Evolutionary conservation across 92 coral and sea anemone genomes (phyloP).

Genomic region (Phymanthus crucifer): DNA sequence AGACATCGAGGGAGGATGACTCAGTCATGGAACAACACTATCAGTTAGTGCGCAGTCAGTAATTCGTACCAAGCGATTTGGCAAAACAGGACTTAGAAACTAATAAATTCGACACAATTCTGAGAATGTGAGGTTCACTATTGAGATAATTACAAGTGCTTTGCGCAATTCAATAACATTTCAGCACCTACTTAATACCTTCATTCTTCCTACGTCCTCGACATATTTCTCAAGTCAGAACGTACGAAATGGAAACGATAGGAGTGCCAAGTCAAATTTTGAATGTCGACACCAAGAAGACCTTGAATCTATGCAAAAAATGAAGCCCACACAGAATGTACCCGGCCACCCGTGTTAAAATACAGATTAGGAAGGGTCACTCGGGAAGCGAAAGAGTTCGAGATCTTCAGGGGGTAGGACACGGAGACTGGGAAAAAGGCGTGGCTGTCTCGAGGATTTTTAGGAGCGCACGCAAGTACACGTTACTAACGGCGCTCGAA

Average conservation of each 20-base stretch:
- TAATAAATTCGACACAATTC: not conserved
- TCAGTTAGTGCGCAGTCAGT: not conserved
- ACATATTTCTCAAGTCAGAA: constrained; percentile 23
- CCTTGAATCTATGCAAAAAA: constrained; percentile 1
- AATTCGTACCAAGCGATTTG: not conserved
- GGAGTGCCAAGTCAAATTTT: constrained; percentile 15
- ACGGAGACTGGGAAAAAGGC: not conserved
- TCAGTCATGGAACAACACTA: not conserved
- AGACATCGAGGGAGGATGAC: not conserved
- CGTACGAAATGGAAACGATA: not conserved
- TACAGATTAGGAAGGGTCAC: not conserved
- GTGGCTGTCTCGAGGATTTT: not conserved
- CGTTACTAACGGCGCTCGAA: not conserved
- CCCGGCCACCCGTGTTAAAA: not conserved
- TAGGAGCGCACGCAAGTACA: not conserved
- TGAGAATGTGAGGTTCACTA: constrained; percentile 13
- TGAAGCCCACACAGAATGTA: constrained; percentile 7
- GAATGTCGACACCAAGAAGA: constrained; percentile 19
- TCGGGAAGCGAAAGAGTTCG: not conserved
- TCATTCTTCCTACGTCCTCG: constrained; percentile 24
- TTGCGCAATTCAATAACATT: constrained; percentile 16
- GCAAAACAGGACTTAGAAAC: not conserved
- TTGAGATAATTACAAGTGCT: constrained; percentile 30
- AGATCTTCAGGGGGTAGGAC: not conserved
- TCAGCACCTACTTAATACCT: constrained; percentile 34